Percentiles rank a stretch among this genome's conserved stretches.
Evolutionary conservation across 2,888 invertebrate species (phyloP).

Genomic region (Drosophila kuntzei): DNA sequence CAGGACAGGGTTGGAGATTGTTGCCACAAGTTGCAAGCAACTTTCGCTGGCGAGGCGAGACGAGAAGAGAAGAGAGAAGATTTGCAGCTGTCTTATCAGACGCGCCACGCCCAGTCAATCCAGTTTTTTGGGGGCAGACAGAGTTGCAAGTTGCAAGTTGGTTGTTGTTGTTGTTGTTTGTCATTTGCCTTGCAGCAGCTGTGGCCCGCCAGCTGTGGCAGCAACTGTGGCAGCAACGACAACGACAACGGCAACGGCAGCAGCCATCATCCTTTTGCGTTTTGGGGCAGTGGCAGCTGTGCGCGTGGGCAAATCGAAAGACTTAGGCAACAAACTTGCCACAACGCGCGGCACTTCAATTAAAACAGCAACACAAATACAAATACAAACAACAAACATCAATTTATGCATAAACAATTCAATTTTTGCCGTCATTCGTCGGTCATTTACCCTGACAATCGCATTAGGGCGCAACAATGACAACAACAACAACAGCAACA

Average conservation of each 20-base stretch:
- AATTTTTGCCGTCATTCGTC: constrained; percentile 69
- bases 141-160: constrained; percentile 16
- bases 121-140: constrained; percentile 63
- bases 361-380: constrained; percentile 27
- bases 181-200: constrained; percentile 64
- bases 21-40: constrained; percentile 19
- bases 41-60: constrained; percentile 54
- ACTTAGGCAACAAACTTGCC: constrained; percentile 78
- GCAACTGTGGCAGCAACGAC: constrained; percentile 42
- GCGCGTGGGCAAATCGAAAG: constrained; percentile 72
- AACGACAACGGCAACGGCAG: constrained; percentile 5
- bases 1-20: background rate
- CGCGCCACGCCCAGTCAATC: constrained; percentile 71
- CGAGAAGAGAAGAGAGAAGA: constrained; percentile 42
- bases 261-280: constrained; percentile 17
- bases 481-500: constrained; percentile 18
- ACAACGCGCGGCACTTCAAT: constrained; percentile 55
- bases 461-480: constrained; percentile 58
- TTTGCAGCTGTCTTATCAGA: constrained; percentile 59
- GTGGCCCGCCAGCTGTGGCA: constrained; percentile 60
- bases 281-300: constrained; percentile 47
- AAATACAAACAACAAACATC: constrained; percentile 41
- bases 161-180: no score
- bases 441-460: constrained; percentile 73
- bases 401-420: constrained; percentile 81